Base-by-base conservation (phyloP, 1,140 invertebrate species). In the Drosophila mauritiana region DNA sequence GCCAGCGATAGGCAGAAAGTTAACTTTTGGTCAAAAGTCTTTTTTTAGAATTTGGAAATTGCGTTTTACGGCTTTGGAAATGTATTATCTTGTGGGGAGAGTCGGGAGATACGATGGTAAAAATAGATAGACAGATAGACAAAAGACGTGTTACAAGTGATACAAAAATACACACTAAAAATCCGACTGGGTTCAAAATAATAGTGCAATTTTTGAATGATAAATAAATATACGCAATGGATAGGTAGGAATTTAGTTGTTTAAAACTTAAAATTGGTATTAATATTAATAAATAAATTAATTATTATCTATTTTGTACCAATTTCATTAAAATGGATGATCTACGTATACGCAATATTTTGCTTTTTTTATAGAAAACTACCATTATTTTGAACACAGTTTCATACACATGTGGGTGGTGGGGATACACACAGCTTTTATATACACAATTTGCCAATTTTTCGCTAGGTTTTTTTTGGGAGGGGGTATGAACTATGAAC, bases 1-100 rank as follows among this genome's bases (percentile, higher is more conserved):
- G 85, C 84, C 80, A 88, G 83, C 83, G 73, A 90, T 85, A 89
- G 84, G 77, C 85, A 68, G 79, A 89, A 68, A 80, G 67, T 78
- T 73, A 72, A 69, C 75, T 76, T 56, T 59, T 59, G 64, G 63
- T 77, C 40, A 76, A 72, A 67, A 59, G 61, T 73, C 49, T 78
- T 59, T 58, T 53, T 57, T 69, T 58, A 57, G 72, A 73, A 63
- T 70, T 77, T 80, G 54, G 54, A 65, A 63, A 68, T 65, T 70
- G 69, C 58, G 58, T 59, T 36, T 43, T 68, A 63, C 70, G 68
- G 63, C 55, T 53, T 73, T 78, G 76, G 54, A 62, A 80, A 68
- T 77, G 64, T 77, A 73, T 69, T 69, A 68, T 70, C 46, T 58
- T 59, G 13, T 45, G 45, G 36, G 68, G 48, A 22, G 15, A 22